phyloP scores from a whole-genome alignment of 2,888 invertebrate species.

The Furcula furcula region DNA sequence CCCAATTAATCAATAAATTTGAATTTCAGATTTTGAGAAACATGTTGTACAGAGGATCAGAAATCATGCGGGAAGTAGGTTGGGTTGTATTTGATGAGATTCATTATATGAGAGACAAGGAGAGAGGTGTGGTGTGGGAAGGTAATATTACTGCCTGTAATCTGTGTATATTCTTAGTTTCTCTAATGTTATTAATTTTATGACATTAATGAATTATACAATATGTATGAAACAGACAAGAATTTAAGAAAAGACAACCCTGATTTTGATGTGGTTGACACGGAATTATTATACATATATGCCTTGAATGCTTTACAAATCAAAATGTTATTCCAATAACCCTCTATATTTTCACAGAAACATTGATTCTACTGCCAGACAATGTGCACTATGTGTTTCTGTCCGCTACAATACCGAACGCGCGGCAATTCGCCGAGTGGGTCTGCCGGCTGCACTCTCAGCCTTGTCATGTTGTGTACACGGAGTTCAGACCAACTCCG shows the following conservation, averaged over 20 bases:
- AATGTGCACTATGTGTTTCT: constrained; percentile 99
- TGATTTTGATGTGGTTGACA: no score
- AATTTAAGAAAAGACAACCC: no score
- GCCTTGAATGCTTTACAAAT: no score
- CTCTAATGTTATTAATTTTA: no score
- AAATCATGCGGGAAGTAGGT: constrained; percentile 99
- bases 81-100: constrained; percentile 99
- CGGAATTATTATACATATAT: no score
- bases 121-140: constrained; percentile 99
- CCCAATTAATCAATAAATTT: background rate
- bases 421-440: constrained; percentile 97
- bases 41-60: constrained; percentile 99
- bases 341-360: constrained; percentile 83
- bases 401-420: constrained; percentile 99
- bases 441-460: constrained; percentile 96
- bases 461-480: constrained; percentile 99
- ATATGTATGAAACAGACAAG: no score
- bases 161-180: background rate
- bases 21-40: constrained; percentile 93
- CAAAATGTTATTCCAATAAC: no score
- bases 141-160: constrained; percentile 41
- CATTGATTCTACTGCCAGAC: constrained; percentile 97
- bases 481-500: constrained; percentile 98
- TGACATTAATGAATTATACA: no score
- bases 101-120: constrained; percentile 99